Percentiles rank a stretch among this genome's conserved stretches.
phyloP scores from a whole-genome alignment of 2,888 invertebrate species.

The Dromius quadrimaculatus region DNA sequence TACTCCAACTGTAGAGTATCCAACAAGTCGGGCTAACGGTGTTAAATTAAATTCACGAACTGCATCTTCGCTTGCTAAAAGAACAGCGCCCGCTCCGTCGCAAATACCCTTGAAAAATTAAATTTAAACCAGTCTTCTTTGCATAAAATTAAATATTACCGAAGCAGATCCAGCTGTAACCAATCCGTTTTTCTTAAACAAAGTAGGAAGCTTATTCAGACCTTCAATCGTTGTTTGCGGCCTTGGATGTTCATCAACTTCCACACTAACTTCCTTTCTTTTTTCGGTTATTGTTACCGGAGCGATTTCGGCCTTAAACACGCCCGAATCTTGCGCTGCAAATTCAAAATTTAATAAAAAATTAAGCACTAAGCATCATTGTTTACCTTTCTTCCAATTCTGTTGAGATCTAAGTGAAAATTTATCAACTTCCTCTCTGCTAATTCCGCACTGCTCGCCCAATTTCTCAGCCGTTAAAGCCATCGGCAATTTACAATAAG shows the following conservation, averaged over 20 bases:
- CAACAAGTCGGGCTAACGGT: slow-evolving; percentile 92
- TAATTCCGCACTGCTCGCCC: slow-evolving; percentile 85
- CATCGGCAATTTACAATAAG: slow-evolving; percentile 93
- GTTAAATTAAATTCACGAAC: slow-evolving; percentile 83
- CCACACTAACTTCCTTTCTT: slow-evolving; percentile 82
- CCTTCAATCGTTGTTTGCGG: slow-evolving; percentile 88
- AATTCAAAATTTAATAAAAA: neutral
- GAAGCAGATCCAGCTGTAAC: slow-evolving; percentile 97
- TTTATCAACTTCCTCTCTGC: slow-evolving; percentile 85
- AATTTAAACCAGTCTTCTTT: too few species aligned
- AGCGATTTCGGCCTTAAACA: slow-evolving; percentile 90
- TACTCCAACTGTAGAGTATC: slow-evolving; percentile 93
- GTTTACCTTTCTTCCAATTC: slow-evolving; percentile 84
- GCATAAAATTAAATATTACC: slow-evolving; percentile 72
- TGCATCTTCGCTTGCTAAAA: slow-evolving; percentile 92
- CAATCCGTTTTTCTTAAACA: slow-evolving; percentile 94
- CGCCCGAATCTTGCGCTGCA: slow-evolving; percentile 86
- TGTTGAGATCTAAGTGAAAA: slow-evolving; percentile 89
- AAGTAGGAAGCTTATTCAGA: slow-evolving; percentile 85
- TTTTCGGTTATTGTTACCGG: slow-evolving; percentile 88
- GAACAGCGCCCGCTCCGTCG: slow-evolving; percentile 95
- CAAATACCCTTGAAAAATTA: slow-evolving; percentile 83
- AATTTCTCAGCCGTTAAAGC: slow-evolving; percentile 95
- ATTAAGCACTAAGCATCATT: neutral
- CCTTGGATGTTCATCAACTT: slow-evolving; percentile 93